Conservation (phyloP, 2,113 vertebrate genomes). For the Microtus pennsylvanicus region DNA sequence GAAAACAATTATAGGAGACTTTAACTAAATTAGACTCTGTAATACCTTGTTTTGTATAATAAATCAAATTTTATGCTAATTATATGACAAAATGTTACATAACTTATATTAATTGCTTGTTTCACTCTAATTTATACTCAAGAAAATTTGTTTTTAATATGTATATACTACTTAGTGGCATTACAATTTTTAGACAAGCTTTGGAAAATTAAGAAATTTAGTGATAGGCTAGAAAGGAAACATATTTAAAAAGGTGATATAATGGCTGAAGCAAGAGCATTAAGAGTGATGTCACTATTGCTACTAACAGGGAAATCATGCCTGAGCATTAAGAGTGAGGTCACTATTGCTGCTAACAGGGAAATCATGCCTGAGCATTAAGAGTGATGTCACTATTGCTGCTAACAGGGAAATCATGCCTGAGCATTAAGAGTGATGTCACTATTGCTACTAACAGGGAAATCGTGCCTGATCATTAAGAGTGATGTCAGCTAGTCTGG, state of each 20-base stretch:
- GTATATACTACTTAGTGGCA: background rate
- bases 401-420: too few species aligned
- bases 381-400: too few species aligned
- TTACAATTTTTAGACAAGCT: background rate
- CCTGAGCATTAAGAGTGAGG: too few species aligned
- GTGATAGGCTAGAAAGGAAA: background rate
- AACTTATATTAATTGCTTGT: background rate
- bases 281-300: background rate
- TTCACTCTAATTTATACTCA: background rate
- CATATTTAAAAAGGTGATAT: background rate
- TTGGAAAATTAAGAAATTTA: background rate
- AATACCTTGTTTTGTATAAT: background rate
- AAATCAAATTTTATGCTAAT: background rate
- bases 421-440: too few species aligned
- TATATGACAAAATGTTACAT: background rate
- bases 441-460: too few species aligned
- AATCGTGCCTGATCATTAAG: background rate
- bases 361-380: too few species aligned
- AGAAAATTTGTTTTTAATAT: background rate
- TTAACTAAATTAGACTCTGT: background rate
- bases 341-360: too few species aligned
- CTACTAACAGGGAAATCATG: too few species aligned
- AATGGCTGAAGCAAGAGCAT: background rate
- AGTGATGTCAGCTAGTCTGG: too few species aligned
- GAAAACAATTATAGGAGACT: background rate